phyloP scores from a whole-genome alignment of 2,113 vertebrate genomes.

The Delphinapterus leucas region DNA sequence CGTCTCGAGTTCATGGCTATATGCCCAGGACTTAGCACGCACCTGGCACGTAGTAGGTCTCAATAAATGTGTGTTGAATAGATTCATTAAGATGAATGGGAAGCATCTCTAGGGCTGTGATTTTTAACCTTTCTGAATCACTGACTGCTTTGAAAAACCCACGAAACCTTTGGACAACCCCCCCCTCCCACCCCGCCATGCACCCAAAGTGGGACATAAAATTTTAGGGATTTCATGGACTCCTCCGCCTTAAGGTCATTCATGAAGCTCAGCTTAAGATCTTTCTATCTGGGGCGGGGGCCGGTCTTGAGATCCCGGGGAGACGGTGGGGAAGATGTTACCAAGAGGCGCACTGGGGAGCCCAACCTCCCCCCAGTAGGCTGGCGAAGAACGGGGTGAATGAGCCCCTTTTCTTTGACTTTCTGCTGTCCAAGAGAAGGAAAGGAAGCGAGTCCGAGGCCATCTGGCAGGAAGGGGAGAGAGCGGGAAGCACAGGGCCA shows the following conservation, averaged over 20 bases:
- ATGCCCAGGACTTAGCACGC: background rate
- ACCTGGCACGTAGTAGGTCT: background rate
- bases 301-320: background rate
- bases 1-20: fast-evolving
- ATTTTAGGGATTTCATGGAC: background rate
- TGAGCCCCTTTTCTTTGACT: background rate
- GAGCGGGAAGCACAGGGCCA: constrained; percentile 1
- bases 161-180: background rate
- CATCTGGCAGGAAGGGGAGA: background rate
- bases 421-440: background rate
- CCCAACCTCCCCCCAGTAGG: background rate
- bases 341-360: background rate
- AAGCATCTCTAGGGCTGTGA: background rate
- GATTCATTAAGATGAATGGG: background rate
- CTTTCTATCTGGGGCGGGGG: background rate
- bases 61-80: background rate
- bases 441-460: background rate
- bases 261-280: background rate
- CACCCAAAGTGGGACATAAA: background rate
- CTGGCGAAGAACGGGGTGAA: background rate
- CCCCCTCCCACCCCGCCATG: background rate
- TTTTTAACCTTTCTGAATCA: background rate
- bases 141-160: background rate
- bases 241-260: background rate
- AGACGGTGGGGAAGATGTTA: background rate